Conservation (phyloP, 2,888 invertebrate species). For the Argyra leucocephala region DNA sequence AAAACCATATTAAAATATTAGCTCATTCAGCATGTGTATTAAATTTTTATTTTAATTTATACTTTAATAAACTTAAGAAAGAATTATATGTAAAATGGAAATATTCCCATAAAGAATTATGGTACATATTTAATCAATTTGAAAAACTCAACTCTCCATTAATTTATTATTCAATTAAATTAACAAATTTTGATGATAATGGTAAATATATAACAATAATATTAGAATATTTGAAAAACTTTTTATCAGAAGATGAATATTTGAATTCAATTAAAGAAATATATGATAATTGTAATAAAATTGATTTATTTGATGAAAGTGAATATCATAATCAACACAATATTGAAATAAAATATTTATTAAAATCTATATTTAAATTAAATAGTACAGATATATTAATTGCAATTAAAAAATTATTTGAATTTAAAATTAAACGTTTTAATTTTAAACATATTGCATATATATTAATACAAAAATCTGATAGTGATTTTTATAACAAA, state of each 20-base stretch:
- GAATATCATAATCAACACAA: neutral
- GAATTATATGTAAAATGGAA: slow-evolving; percentile 13
- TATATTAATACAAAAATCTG: slow-evolving; percentile 2
- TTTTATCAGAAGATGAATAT: neutral
- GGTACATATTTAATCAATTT: neutral
- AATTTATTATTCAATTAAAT: neutral
- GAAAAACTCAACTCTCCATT: neutral
- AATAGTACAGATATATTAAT: slow-evolving; percentile 7
- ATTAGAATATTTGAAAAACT: neutral
- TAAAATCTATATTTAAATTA: slow-evolving; percentile 14
- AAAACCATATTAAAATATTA: slow-evolving; percentile 7
- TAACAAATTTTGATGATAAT: neutral
- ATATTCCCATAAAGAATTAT: neutral
- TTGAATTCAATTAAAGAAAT: neutral
- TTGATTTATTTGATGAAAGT: neutral
- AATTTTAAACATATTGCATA: slow-evolving; percentile 10
- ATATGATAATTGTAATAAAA: neutral
- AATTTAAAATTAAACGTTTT: neutral
- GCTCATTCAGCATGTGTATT: slow-evolving; percentile 9
- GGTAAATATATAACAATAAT: slow-evolving; percentile 9
- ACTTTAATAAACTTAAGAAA: neutral
- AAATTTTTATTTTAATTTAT: slow-evolving; percentile 4
- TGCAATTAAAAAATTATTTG: slow-evolving; percentile 16
- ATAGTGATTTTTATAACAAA: neutral
- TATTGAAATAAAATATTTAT: neutral